Percentiles rank a stretch among this genome's conserved stretches.
Evolutionary conservation across 2,888 invertebrate species (phyloP).

Genomic region (Exephanes ischioxanthus): DNA sequence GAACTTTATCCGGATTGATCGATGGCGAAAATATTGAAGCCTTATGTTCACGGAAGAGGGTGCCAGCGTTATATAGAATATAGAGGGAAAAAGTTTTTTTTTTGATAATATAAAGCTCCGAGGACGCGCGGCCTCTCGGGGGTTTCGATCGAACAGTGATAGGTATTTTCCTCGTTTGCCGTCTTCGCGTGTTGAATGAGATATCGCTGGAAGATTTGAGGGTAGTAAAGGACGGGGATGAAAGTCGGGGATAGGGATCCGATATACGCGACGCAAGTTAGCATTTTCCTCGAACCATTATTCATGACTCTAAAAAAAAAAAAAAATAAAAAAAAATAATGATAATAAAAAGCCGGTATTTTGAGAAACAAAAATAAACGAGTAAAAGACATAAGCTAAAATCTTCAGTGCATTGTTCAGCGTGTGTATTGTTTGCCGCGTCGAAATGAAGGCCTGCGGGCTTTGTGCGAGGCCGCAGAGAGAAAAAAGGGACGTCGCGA

Average conservation of each 20-base stretch:
- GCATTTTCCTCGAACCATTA: background rate
- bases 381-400: background rate
- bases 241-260: background rate
- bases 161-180: constrained; percentile 6
- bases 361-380: background rate
- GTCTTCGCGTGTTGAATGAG: constrained; percentile 12
- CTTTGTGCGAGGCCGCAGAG: background rate
- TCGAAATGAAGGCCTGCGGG: background rate
- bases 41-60: background rate
- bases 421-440: background rate
- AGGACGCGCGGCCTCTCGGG: background rate
- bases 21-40: constrained; percentile 15
- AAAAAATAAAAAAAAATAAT: background rate
- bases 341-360: background rate
- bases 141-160: constrained; percentile 36
- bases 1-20: background rate
- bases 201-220: constrained; percentile 16
- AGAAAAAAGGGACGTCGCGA: constrained; percentile 1
- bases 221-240: background rate
- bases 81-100: constrained; percentile 18
- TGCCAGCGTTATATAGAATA: constrained; percentile 8
- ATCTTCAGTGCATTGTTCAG: background rate
- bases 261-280: background rate
- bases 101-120: constrained; percentile 38
- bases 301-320: background rate